phyloP scores from a whole-genome alignment of 1,140 invertebrate genomes.

The Ephestia elutella region DNA sequence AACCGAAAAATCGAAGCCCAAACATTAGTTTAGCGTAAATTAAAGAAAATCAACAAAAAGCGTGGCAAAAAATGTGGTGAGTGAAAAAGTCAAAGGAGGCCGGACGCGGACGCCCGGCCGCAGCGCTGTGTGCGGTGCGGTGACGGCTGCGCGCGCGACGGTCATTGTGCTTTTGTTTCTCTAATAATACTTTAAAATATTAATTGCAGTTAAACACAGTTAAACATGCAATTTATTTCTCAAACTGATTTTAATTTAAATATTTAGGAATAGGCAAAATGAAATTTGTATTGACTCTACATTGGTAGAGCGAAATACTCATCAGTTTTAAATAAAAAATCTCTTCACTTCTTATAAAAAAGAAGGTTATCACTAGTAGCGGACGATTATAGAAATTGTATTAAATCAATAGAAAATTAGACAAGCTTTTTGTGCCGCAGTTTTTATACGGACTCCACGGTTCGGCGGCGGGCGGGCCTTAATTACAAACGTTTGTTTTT shows the following conservation, averaged over 20 bases:
- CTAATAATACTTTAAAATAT: background rate
- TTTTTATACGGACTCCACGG: constrained; percentile 34
- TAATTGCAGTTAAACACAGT: no score
- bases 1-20: constrained; percentile 73
- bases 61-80: constrained; percentile 42
- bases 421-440: constrained; percentile 45
- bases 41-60: constrained; percentile 69
- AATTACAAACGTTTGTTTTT: constrained; percentile 71
- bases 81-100: constrained; percentile 40
- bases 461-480: constrained; percentile 41
- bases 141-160: constrained; percentile 29
- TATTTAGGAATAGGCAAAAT: no score
- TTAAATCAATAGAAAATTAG: constrained; percentile 51
- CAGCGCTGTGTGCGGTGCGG: constrained; percentile 38
- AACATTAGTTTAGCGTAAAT: constrained; percentile 73
- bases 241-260: no score
- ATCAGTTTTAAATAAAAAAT: no score
- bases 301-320: no score
- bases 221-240: no score
- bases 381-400: constrained; percentile 11
- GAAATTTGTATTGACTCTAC: no score
- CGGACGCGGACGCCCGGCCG: constrained; percentile 12
- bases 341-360: constrained; percentile 26
- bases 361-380: constrained; percentile 13
- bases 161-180: background rate